Percentiles rank a stretch among this genome's conserved stretches.
Conservation (phyloP, 1,140 invertebrate species). For the Drosophila tani region DNA sequence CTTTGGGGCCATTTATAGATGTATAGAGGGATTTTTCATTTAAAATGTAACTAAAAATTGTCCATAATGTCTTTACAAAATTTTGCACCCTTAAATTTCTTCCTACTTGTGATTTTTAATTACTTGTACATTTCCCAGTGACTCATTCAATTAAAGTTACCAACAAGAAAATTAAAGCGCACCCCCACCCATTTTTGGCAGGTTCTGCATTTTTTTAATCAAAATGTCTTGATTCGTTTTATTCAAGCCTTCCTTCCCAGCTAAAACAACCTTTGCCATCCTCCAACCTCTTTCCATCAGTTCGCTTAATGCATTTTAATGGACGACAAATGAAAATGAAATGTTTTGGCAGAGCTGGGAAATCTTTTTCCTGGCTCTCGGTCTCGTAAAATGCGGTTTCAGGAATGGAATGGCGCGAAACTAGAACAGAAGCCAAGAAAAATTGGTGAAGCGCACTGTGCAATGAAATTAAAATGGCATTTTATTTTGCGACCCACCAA, state of each 20-base stretch:
- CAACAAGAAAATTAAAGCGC: background rate
- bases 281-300: background rate
- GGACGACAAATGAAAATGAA: conserved; percentile 64
- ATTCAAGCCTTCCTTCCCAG: background rate
- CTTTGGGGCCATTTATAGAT: too few species aligned
- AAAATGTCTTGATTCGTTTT: background rate
- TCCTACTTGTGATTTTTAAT: too few species aligned
- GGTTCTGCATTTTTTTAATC: conserved; percentile 7
- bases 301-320: conserved; percentile 73
- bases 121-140: background rate
- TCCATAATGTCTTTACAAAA: too few species aligned
- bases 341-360: conserved; percentile 57
- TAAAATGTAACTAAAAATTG: background rate
- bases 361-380: conserved; percentile 34
- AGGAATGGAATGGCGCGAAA: conserved; percentile 4
- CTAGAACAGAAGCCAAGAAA: conserved; percentile 38
- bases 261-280: background rate
- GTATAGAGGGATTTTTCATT: too few species aligned
- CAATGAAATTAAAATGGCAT: conserved; percentile 70
- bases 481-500: conserved; percentile 63
- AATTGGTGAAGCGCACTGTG: conserved; percentile 48
- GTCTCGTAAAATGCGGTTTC: conserved; percentile 32
- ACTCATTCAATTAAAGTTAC: background rate
- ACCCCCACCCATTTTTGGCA: background rate
- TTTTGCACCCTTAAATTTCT: too few species aligned